These are phyloP conservation scores for Heterodera filipjevi DNA, from an alignment of 2,888 invertebrate genomes.

Conservation along the genomic window DNA sequence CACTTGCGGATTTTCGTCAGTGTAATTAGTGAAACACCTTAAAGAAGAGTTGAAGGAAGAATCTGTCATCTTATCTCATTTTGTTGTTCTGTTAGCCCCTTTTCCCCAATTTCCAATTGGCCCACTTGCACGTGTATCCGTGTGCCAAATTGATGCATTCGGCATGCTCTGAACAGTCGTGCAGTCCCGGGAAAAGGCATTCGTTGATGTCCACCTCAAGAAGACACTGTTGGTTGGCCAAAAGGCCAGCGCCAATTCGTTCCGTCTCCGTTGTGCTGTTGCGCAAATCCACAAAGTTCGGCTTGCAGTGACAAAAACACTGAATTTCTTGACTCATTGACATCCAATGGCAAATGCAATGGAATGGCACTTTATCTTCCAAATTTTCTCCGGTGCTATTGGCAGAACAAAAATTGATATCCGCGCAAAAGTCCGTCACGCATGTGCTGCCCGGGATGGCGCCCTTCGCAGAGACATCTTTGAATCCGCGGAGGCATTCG, in stretches of 20 bases:
- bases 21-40: conserved; percentile 11
- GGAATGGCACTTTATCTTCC: conserved; percentile 65
- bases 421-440: conserved; percentile 57
- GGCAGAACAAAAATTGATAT: conserved; percentile 79
- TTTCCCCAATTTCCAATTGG: not conserved
- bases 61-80: not conserved
- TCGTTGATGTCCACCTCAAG: conserved; percentile 53
- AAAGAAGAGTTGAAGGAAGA: not conserved
- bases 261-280: conserved; percentile 26
- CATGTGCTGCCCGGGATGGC: conserved; percentile 53
- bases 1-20: conserved; percentile 56
- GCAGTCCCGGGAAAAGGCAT: conserved; percentile 56
- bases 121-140: conserved; percentile 36
- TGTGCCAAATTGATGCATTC: conserved; percentile 54
- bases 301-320: conserved; percentile 24
- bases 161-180: conserved; percentile 60
- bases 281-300: conserved; percentile 24
- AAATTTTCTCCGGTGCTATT: conserved; percentile 89
- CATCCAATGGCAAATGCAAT: not conserved
- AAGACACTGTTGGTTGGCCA: conserved; percentile 37
- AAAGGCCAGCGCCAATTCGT: not conserved
- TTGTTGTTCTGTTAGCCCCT: not conserved
- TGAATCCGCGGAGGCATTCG: conserved; percentile 58
- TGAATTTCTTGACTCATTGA: not conserved
- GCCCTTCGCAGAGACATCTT: conserved; percentile 56